Base-by-base conservation (phyloP, 2,888 invertebrate genomes). In the Hydriomena furcata region DNA sequence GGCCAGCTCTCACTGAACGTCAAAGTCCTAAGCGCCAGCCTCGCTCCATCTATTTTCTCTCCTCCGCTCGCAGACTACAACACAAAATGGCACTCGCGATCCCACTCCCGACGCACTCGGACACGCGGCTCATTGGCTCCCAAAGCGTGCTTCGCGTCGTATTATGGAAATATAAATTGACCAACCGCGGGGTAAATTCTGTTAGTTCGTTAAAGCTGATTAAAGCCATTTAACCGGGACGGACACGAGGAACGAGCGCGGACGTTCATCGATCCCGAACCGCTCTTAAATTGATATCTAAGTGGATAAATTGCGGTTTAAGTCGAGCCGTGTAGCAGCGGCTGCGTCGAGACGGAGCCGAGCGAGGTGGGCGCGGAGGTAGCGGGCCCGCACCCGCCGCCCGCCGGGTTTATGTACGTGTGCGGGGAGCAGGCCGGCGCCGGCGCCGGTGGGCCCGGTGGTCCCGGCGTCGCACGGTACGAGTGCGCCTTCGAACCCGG, bases 151-250 rank as follows among this genome's bases (percentile, higher is more conserved):
- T 66, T 67, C 65, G 65, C 66, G 66, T 65, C 76, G 78, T 82
- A 86, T 88, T 87, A 90, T 91, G 83, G 84, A 86, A 91, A 90
- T 91, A 91, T 91, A 91, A 91, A 91, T 91, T 91, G 91, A 85
- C 91, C 90, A 91, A 91, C 91, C 87, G 85, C 78, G 81, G 87
- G 79, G 74, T 86, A 85, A 89, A 88, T 86, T 89, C 82, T 83
- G 88, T 91, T 91, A 91, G 91, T 91, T 91, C 87, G 90, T 89
- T 90, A 90, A 89, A 87, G 90, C 84, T 91, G 90, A 91, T 91
- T 91, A 91, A 89, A 91, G 91, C 82, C 91, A 91, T 91, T 91
- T 90, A 91, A 89, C 85, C 86, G 81, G 85, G 79, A 83, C 86
- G 84, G 79, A 78, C 81, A 80, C 84, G 79, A 79, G 82, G 84